Evolutionary conservation across 2,797 vertebrate genomes (phyloP), one percentile per base, ranked within the genome.

Genomic region (Sebastes taczanowskii): DNA sequence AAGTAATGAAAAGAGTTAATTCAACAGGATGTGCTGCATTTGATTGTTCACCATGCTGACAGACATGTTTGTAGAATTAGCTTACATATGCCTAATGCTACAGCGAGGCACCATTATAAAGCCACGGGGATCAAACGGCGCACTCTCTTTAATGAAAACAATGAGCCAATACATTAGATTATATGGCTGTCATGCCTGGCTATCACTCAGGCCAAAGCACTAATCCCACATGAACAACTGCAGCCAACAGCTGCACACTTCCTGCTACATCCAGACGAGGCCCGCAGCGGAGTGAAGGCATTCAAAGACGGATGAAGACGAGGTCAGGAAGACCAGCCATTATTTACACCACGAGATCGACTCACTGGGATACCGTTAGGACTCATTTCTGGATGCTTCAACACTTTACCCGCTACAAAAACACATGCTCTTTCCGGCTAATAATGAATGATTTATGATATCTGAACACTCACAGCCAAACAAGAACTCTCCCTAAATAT

Each of bases 91-190:
- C 74, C 34, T 77, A 46, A 72, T 32, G 46, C 30, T 71, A 16
- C n/a, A 46, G 74, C 60, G 11, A 29, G 62, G 68, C 75, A 11
- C 46, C 66, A 38, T 87, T 83, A 83, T 49, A 79, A 81, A 80
- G 70, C 87, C 73, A 46, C 67, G 2, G 83, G 88, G 91, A 93
- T 91, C 87, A 88, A 88, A 87, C 78, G 25, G 74, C 49, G 60
- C 90, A 93, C 92, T 93, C 91, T 94, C 90, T 89, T 90, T 91
- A 93, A 95, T 93, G 90, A 95, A 93, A 90, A 92, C 90, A 94
- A 94, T 88, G 89, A 91, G 81, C 82, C 90, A 86, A 83, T 90
- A 78, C 89, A 92, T 90, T 91, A 86, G 80, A 91, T 91, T 91
- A 88, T 76, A 86, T 80, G 89, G 78, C 86, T 78, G 89, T 81